Conservation (phyloP, 2,888 invertebrate species). For the Ischnura elegans region DNA sequence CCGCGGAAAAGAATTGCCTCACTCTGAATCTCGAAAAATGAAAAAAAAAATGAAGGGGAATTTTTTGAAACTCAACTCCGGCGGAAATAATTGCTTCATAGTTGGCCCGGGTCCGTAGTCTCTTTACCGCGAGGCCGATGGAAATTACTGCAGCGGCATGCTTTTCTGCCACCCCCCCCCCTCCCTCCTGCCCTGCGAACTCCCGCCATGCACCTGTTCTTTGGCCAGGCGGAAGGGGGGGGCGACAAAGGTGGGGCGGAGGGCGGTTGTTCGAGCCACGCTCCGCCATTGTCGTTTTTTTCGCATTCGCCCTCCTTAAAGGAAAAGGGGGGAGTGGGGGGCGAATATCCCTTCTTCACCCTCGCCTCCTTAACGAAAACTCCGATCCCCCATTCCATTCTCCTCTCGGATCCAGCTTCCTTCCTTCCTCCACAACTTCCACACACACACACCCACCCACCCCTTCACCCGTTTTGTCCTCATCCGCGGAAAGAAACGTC, state of each 20-base stretch:
- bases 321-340: background rate
- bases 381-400: background rate
- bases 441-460: background rate
- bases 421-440: no score
- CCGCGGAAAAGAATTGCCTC: background rate
- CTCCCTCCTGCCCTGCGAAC: no score
- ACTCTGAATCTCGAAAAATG: background rate
- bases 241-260: no score
- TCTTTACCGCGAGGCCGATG: background rate
- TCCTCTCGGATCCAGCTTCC: background rate
- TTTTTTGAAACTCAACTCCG: background rate
- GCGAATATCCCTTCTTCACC: background rate
- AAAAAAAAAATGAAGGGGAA: background rate
- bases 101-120: background rate
- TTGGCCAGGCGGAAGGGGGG: background rate
- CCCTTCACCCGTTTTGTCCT: background rate
- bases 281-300: slow-evolving; percentile 18
- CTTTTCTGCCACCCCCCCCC: background rate
- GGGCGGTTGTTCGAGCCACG: background rate
- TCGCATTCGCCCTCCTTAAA: slow-evolving; percentile 14
- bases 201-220: background rate
- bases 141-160: slow-evolving; percentile 4
- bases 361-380: background rate
- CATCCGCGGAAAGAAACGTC: background rate
- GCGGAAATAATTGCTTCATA: slow-evolving; percentile 8